Evolutionary conservation across 2,797 vertebrate genomes (phyloP), one percentile per base, ranked within the genome.

Genomic region (Pangasius djambal): DNA sequence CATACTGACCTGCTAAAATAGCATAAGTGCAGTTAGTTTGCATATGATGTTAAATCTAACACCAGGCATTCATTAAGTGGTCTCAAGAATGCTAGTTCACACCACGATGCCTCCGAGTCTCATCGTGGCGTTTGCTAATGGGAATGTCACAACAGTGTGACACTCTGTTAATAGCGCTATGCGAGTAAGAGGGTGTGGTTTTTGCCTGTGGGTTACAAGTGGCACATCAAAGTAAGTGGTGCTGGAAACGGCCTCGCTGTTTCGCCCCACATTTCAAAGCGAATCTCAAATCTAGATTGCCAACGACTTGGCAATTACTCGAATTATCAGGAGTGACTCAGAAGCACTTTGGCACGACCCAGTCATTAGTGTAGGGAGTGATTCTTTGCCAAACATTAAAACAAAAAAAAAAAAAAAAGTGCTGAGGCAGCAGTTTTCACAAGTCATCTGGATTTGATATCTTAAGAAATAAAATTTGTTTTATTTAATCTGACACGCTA

Each of bases 241-340:
- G 79, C 55, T 88, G 86, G 86, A 88, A 90, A 84, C 50, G 75
- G 75, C 79, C 59, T 85, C 34, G 59, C 87, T 86, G n/a, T 69
- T 69, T 88, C 70, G 85, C 78, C 83, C 91, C 85, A 86, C 77
- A 70, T 82, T 90, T 93, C 88, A 90, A 92, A 92, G 89, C 87
- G 37, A 92, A 91, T 91, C 89, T 91, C 44, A 89, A 86, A 92
- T 92, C 87, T 87, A 87, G 87, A 92, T 88, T 55, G 88, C 89
- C 87, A 90, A 85, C 84, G 31, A 90, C 90, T 90, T 87, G 87
- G 89, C 88, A 92, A 92, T 92, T 93, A 92, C 88, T 65, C 34
- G 85, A 89, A 91, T 90, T 86, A 91, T 90, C 90, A 69, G 72
- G 37, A 89, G 89, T 84, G 91, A 87, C 86, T 89, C 78, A 65